A percentile compares a stretch with the other conserved stretches of the same genome.
These are phyloP conservation scores for Ceyx cyanopectus DNA, from an alignment of 2,113 vertebrate genomes.

Conservation along the genomic window DNA sequence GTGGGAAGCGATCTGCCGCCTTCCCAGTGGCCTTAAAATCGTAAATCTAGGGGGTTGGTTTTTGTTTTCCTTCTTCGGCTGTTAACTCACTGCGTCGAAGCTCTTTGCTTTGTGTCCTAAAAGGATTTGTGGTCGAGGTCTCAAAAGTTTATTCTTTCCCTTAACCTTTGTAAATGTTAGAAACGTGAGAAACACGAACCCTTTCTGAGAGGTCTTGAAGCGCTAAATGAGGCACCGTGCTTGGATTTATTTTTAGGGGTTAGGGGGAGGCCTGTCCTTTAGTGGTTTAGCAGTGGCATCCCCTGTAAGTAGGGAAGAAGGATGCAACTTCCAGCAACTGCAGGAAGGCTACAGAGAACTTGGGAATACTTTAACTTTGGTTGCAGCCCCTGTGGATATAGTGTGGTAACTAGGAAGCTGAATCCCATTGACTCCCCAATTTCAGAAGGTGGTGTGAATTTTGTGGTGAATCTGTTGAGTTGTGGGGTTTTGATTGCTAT, in stretches of 20 bases:
- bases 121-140: not conserved
- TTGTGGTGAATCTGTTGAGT: not conserved
- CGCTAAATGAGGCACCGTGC: not conserved
- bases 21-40: not conserved
- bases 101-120: not conserved
- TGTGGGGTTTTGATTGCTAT: not conserved
- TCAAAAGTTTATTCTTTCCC: not conserved
- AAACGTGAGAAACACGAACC: not conserved
- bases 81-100: not conserved
- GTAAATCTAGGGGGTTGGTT: not conserved
- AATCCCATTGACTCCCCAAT: not conserved
- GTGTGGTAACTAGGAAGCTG: not conserved
- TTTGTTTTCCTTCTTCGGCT: not conserved
- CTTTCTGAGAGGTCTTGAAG: not conserved
- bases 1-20: not conserved
- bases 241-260: not conserved
- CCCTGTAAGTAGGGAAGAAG: not conserved
- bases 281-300: not conserved
- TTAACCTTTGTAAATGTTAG: not conserved
- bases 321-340: not conserved
- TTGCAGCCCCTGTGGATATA: fast-evolving
- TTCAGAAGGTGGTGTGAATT: not conserved
- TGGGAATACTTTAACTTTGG: fast-evolving
- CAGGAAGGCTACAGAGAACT: not conserved
- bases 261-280: not conserved